Evolutionary conservation across 2,888 invertebrate genomes (phyloP), one percentile per base, ranked within the genome.

Genomic region (Stenchaetothrips biformis): DNA sequence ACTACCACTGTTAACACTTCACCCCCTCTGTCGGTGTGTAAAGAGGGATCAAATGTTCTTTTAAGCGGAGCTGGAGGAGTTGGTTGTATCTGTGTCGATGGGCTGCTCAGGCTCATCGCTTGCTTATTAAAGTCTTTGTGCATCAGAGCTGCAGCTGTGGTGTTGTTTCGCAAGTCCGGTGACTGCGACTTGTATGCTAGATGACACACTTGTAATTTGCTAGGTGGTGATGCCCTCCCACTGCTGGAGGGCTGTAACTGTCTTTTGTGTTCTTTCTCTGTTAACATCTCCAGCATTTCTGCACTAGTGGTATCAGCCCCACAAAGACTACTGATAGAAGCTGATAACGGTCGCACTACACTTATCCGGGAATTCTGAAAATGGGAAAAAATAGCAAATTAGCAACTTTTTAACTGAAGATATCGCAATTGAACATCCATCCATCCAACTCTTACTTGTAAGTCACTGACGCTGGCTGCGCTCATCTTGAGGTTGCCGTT

Each of bases 101-200:
- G 25, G 7, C 21, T 80, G 21, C 87, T 88, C 83, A 89, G 85
- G 86, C 91, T 91, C 83, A 91, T 91, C 86, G 92, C 91, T 86
- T 92, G 92, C 89, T 93, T 93, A 84, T 91, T 92, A 86, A 93
- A 92, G 89, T 93, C 93, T 89, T 94, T 93, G 82, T 91, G 90
- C 59, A 90, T 87, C 78, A 88, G 87, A 21, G 87, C 86, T 27
- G 82, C 86, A 78, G 92, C 92, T 82, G 93, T 93, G 80, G 94
- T 94, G 87, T 94, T 94, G 88, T 95, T 95, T 85, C 93, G 90
- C 86, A 94, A 93, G 86, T 95, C 95, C 79, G 93, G 92, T 87
- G 94, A 94, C 86, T 94, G 94, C 82, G 95, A 93, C 88, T 95
- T 95, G 88, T 94, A 94, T 82, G 94, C 89, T 86, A 92, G 88